Evolutionary conservation across 2,113 vertebrate species (phyloP), one percentile per base, ranked within the genome.

Genomic region (Tragelaphus buxtoni): DNA sequence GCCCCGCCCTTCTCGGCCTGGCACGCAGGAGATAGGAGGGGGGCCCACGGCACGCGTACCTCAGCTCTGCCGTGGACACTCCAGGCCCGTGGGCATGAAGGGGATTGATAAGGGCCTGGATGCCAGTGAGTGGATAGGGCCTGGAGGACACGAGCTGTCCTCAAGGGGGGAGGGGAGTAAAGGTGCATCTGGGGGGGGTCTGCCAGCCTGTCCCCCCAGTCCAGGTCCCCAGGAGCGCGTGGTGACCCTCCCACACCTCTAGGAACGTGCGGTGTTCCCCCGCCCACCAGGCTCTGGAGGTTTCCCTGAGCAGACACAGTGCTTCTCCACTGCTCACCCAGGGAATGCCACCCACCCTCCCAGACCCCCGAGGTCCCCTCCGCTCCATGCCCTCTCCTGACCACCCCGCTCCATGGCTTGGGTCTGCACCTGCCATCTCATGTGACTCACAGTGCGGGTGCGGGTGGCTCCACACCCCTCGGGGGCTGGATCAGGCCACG

Each of bases 401-500:
- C 26, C 28, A n/a, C 16, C 16, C 14, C n/a, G 2, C 45, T 53
- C 24, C 0, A 0, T 3, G 1, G 42, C 42, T 72, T 5, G 30
- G 49, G 77, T 28, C 39, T 2, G 0, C 5, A n/a, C 60, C 88
- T 11, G 24, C 28, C 1, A 0, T 22, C 1, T 0, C 32, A 4
- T 5, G 3, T 6, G 32, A 9, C 30, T 28, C 28, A 16, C 0
- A 0, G 5, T 1, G 9, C 1, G 17, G 61, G 8, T 49, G n/a
- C 1, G 9, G n/a, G 26, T 8, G 42, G 45, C 35, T 18, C 61
- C 24, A 22, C 11, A 74, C 20, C 55, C 90, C 63, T 20, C 0
- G 1, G n/a, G n/a, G 42, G 45, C 85, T 35, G 26, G 58, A 45
- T 4, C 60, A 32, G 20, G 60, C 35, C 35, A 9, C 53, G 4